Evolutionary conservation across 2,888 invertebrate genomes (phyloP), one percentile per base, ranked within the genome.

Genomic region (Sesia apiformis): DNA sequence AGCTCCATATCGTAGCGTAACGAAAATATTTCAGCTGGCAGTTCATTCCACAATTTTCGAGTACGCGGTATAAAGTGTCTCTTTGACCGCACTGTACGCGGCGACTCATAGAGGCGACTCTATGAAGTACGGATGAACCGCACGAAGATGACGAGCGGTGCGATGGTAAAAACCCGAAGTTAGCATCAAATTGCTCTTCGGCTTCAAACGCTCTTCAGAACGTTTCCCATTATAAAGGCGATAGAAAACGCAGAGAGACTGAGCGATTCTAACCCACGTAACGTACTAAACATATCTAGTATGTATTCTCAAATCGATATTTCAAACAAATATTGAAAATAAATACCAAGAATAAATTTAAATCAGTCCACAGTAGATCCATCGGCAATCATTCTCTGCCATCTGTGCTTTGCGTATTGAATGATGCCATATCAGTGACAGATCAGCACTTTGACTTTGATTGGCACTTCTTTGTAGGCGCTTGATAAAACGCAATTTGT

Each of bases 271-370:
- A 4, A 7, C 3, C n/a, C 6, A 8, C n/a, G 6, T 46, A 46
- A 4, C n/a, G 7, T 8, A 8, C 8, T 46, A 8, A 4, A 46
- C 8, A 46, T 46, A 4, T 43, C 43, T 8, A 46, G 7, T 46
- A 1, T 46, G n/a, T 46, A 6, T 43, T 46, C 8, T 46, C n/a
- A 46, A 46, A 3, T 58, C 69, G 66, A 61, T 60, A 66, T 57
- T 62, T 61, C 59, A 55, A 56, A 46, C 23, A 23, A 23, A 23
- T 23, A 23, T 23, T 23, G 23, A 23, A 23, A 23, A 23, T 23
- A 23, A n/a, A 6, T 46, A 46, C 4, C n/a, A 8, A n/a, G 23
- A 46, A 46, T 46, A 8, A n/a, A 46, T n/a, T 46, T 46, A n/a
- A 7, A 46, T 46, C 46, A 46, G 23, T 8, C 46, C n/a, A 5